Conservation (phyloP, 2,113 vertebrate species). For the Ophthalmolycus amberensis region DNA sequence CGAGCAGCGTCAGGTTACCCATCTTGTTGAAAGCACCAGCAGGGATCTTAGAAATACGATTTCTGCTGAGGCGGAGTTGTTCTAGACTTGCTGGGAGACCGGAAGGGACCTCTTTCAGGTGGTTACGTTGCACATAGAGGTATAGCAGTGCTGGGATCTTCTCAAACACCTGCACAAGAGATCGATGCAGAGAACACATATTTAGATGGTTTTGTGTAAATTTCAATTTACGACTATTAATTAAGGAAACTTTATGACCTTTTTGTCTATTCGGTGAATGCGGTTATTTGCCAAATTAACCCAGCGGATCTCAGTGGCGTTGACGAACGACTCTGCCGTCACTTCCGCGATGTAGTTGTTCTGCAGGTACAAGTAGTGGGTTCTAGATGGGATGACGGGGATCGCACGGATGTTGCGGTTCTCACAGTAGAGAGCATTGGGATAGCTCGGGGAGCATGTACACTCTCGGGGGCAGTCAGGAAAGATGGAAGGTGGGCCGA, state of each 20-base stretch:
- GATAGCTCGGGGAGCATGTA: conserved; percentile 88
- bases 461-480: conserved; percentile 94
- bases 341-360: conserved; percentile 97
- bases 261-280: conserved; percentile 89
- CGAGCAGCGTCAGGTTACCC: conserved; percentile 91
- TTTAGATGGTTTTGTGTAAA: neutral
- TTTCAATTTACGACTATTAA: neutral
- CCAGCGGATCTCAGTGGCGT: conserved; percentile 91
- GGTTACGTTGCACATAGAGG: conserved; percentile 92
- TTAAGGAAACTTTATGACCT: conserved; percentile 55
- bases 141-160: conserved; percentile 90
- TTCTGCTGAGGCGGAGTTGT: conserved; percentile 92
- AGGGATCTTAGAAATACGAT: conserved; percentile 93
- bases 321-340: conserved; percentile 89
- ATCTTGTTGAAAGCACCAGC: conserved; percentile 89
- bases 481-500: conserved; percentile 88
- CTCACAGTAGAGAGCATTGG: conserved; percentile 94
- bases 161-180: conserved; percentile 83
- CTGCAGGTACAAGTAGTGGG: conserved; percentile 95
- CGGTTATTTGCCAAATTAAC: conserved; percentile 96
- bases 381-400: conserved; percentile 89
- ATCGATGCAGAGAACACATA: neutral
- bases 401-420: conserved; percentile 94
- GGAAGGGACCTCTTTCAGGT: conserved; percentile 90
- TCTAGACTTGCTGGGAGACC: conserved; percentile 91